A percentile compares a stretch with the other conserved stretches of the same genome.
Conservation (phyloP, 2,797 vertebrate genomes). For the Cygnus olor region DNA sequence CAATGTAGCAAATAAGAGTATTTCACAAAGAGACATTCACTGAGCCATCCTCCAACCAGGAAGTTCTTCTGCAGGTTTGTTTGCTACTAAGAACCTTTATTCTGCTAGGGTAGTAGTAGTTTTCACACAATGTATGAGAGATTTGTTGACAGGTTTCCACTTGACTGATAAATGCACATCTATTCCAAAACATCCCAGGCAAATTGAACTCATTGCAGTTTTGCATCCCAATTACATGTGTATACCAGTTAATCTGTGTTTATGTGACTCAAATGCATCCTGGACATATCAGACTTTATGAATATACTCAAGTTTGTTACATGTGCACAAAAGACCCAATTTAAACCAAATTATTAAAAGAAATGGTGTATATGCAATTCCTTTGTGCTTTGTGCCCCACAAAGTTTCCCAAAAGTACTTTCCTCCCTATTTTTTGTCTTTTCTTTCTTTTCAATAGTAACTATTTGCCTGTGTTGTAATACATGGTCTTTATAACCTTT, state of each 20-base stretch:
- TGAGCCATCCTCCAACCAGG: neutral
- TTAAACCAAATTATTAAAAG: neutral
- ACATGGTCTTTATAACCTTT: neutral
- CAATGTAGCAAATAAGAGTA: neutral
- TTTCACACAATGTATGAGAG: neutral
- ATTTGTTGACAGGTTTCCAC: neutral
- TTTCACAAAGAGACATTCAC: neutral
- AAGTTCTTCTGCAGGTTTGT: neutral
- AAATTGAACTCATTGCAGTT: neutral
- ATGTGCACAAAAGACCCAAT: neutral
- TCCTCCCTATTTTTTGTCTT: neutral
- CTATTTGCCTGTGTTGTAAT: neutral
- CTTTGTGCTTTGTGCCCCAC: neutral
- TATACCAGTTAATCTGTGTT: neutral
- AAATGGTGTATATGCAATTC: neutral
- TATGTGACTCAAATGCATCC: neutral
- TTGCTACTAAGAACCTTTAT: neutral
- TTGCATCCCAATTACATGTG: neutral
- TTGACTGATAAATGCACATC: rapidly evolving
- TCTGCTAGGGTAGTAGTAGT: neutral
- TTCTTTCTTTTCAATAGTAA: neutral
- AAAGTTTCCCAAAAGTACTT: neutral
- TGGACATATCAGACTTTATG: neutral
- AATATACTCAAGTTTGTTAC: neutral
- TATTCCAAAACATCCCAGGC: neutral